These are phyloP conservation scores for Deilephila elpenor DNA, from an alignment of 2,888 invertebrate species.

Conservation along the genomic window DNA sequence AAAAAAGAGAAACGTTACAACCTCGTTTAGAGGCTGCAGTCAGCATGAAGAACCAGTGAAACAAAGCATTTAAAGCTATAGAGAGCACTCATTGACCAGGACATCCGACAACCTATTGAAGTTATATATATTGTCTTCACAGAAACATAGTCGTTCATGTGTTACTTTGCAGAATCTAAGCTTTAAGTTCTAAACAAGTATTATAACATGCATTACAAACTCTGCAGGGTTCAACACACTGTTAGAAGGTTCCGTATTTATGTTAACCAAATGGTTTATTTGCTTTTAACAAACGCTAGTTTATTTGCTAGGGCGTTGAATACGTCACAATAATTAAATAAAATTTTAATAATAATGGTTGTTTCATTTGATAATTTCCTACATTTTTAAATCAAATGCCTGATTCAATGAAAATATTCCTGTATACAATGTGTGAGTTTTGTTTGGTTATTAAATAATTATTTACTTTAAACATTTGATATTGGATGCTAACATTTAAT, in stretches of 20 bases:
- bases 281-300: slow-evolving; percentile 72
- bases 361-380: slow-evolving; percentile 37
- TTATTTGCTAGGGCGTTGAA: slow-evolving; percentile 63
- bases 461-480: too few species aligned
- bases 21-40: not conserved
- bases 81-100: not conserved
- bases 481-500: too few species aligned
- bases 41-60: not conserved
- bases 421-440: too few species aligned
- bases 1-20: not conserved
- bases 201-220: not conserved
- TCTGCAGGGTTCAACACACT: slow-evolving; percentile 10
- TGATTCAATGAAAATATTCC: not conserved
- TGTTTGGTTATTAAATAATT: too few species aligned
- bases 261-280: slow-evolving; percentile 55
- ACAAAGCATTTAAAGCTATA: not conserved
- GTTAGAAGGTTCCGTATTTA: slow-evolving; percentile 45
- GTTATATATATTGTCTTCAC: not conserved
- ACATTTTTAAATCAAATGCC: not conserved
- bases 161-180: not conserved
- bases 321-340: slow-evolving; percentile 60
- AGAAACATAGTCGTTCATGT: not conserved
- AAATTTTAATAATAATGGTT: slow-evolving; percentile 59
- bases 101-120: too few species aligned
- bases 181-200: not conserved